A percentile compares a stretch with the other conserved stretches of the same genome.
Conservation (phyloP, 1,140 invertebrate genomes). For the Drosophila burlai region DNA sequence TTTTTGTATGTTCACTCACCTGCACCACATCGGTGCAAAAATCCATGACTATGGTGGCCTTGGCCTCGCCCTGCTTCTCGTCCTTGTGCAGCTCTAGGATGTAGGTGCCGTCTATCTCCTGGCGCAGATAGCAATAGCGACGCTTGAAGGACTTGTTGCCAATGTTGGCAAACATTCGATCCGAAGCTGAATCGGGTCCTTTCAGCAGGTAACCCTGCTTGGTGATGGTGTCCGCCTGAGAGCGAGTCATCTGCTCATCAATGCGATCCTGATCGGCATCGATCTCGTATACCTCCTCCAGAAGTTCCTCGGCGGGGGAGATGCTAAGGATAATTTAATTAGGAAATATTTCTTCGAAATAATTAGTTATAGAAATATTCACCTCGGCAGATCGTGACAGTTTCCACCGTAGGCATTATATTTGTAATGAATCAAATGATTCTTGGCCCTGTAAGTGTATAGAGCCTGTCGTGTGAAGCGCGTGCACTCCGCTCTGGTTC, state of each 20-base stretch:
- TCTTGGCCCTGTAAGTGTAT: conserved; percentile 93
- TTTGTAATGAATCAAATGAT: conserved; percentile 95
- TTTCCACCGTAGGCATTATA: conserved; percentile 93
- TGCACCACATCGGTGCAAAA: conserved; percentile 95
- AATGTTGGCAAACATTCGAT: conserved; percentile 94
- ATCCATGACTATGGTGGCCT: conserved; percentile 96
- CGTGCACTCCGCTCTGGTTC: conserved; percentile 86
- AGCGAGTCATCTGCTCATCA: conserved; percentile 90
- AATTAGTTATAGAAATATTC: conserved; percentile 49
- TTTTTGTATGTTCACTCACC: conserved; percentile 85
- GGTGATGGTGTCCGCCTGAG: conserved; percentile 90
- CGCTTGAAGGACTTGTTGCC: conserved; percentile 96
- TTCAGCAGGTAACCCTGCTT: conserved; percentile 96
- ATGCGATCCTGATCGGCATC: conserved; percentile 94
- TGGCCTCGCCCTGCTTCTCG: conserved; percentile 95
- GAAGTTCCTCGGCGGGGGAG: conserved; percentile 86
- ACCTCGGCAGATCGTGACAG: conserved; percentile 94
- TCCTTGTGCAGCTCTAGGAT: conserved; percentile 97
- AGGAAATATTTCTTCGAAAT: fast-evolving
- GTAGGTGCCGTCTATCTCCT: conserved; percentile 95
- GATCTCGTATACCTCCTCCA: conserved; percentile 94
- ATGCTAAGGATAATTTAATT: conserved; percentile 33
- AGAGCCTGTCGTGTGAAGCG: conserved; percentile 94
- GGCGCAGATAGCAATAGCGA: conserved; percentile 94
- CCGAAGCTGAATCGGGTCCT: conserved; percentile 93